Evolutionary conservation across 2,113 vertebrate genomes (phyloP).

Genomic region (Lasiurus cinereus): DNA sequence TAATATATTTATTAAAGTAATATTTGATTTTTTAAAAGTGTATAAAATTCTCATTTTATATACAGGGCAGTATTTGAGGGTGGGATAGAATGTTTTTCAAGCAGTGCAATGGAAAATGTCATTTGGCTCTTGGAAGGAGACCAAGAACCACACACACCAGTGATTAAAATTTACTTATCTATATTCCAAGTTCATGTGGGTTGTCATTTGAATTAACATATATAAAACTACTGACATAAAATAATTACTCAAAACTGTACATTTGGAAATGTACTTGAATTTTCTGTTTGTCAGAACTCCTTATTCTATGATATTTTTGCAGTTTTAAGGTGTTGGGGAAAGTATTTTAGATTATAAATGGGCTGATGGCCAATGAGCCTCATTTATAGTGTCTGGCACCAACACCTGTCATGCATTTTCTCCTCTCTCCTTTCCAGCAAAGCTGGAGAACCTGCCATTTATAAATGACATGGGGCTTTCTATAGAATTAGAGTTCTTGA

Average conservation of each 20-base stretch:
- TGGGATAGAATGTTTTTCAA: not conserved
- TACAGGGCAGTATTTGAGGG: not conserved
- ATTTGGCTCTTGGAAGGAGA: slow-evolving; percentile 17
- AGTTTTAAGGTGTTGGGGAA: slow-evolving; percentile 3
- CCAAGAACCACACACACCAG: not conserved
- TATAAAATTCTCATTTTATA: slow-evolving; percentile 5
- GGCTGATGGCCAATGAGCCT: not conserved
- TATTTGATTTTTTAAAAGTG: not conserved
- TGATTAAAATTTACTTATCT: slow-evolving; percentile 36
- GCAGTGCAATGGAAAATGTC: not conserved
- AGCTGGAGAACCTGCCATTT: not conserved
- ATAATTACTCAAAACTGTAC: slow-evolving; percentile 18
- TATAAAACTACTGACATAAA: slow-evolving; percentile 37
- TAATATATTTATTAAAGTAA: slow-evolving; percentile 26
- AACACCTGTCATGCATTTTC: not conserved
- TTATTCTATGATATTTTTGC: slow-evolving; percentile 14
- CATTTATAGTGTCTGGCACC: not conserved
- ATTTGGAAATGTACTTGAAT: slow-evolving; percentile 44
- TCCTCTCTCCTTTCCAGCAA: not conserved
- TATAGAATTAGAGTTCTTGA: not conserved
- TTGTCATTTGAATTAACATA: slow-evolving; percentile 19
- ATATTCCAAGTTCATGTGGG: slow-evolving; percentile 41
- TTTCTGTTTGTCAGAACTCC: slow-evolving; percentile 30
- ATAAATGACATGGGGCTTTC: not conserved
- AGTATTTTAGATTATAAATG: slow-evolving; percentile 27